These are phyloP conservation scores for Morpho deidamia DNA, from an alignment of 2,888 invertebrate genomes.

Conservation along the genomic window DNA sequence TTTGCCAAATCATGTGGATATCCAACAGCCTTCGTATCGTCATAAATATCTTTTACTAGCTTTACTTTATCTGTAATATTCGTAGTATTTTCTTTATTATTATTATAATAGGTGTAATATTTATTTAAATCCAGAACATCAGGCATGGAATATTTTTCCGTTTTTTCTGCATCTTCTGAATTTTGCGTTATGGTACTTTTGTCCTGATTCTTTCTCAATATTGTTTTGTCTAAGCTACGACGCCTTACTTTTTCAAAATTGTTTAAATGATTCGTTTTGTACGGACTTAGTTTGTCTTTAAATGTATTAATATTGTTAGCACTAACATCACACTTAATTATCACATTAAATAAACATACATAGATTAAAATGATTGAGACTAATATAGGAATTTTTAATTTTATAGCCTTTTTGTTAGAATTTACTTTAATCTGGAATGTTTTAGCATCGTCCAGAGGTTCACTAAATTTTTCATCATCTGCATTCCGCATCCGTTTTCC, in stretches of 20 bases:
- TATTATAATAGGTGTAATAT: conserved; percentile 50
- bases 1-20: conserved; percentile 57
- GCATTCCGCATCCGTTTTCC: conserved; percentile 17
- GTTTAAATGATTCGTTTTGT: conserved; percentile 31
- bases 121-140: conserved; percentile 47
- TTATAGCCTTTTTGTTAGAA: conserved; percentile 20
- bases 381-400: conserved; percentile 38
- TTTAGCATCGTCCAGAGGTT: conserved; percentile 65
- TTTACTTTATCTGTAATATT: conserved; percentile 42
- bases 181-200: conserved; percentile 42
- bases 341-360: conserved; percentile 67
- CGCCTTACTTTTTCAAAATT: conserved; percentile 39
- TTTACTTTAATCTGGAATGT: conserved; percentile 60
- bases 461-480: conserved; percentile 32
- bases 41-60: conserved; percentile 36
- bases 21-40: conserved; percentile 50
- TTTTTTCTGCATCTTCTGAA: conserved; percentile 45
- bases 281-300: conserved; percentile 32
- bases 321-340: conserved; percentile 71
- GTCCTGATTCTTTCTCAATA: conserved; percentile 35
- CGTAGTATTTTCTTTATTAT: conserved; percentile 40
- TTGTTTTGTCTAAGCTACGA: conserved; percentile 38
- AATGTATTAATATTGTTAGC: conserved; percentile 53
- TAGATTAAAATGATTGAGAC: conserved; percentile 58
- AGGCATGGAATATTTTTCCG: conserved; percentile 40